Evolutionary conservation across 2,888 invertebrate genomes (phyloP), one percentile per base, ranked within the genome.

Genomic region (Caenorhabditis wallacei): DNA sequence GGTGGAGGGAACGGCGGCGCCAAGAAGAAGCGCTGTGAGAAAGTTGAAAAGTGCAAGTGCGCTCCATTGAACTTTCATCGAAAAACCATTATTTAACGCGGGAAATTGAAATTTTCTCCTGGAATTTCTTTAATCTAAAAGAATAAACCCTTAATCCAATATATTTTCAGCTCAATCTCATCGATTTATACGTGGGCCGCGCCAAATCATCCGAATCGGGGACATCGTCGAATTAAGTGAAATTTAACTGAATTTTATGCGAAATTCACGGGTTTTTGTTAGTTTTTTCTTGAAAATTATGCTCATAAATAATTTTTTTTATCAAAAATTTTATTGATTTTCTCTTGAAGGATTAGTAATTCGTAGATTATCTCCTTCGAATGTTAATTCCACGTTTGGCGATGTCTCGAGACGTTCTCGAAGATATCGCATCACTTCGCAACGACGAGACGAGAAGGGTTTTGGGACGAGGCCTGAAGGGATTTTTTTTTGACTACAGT

Each of bases 391-490:
- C 8, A 69, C 61, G 26, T 75, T 46, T 13, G 74, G 80, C 18
- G 63, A 69, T 5, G 24, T 51, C 18, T 69, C 43, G 0, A 81
- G 24, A 8, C 80, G 53, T 7, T 82, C 82, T 37, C 78, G 43
- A 18, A 82, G 48, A 51, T 82, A 82, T 22, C 78, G 59, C 70
- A 82, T 76, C 48, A 82, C 72, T 78, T 82, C 82, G 54, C 82
- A 78, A 20, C 72, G 66, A 26, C 78, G 59, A 40, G 66, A 72
- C n/a, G 64, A 66, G 53, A 71, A 71, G 26, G 76, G 72, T 63
- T 82, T 82, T n/a, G 76, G 76, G 2, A 68, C 56, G 7, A 78
- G 66, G n/a, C 82, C 80, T 80, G 51, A 43, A 57, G 54, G n/a
- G n/a, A n/a, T n/a, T n/a, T n/a, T n/a, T n/a, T n/a, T n/a, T n/a